Evolutionary conservation across 2,113 vertebrate genomes (phyloP).

Genomic region (Piaya cayana): DNA sequence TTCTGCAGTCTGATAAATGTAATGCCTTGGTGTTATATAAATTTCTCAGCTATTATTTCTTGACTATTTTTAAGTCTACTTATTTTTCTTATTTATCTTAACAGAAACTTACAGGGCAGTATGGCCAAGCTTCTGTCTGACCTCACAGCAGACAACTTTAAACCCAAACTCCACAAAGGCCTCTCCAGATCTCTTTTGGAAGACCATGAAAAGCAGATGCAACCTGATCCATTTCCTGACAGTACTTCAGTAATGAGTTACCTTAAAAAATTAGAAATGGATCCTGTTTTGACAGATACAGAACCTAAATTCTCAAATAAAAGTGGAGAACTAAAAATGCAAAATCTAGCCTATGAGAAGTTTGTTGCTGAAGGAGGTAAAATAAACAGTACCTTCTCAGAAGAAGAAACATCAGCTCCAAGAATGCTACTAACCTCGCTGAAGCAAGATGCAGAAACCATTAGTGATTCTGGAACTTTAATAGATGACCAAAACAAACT

Average conservation of each 20-base stretch:
- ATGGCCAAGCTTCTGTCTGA: constrained; percentile 78
- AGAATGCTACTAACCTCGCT: neutral
- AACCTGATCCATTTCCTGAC: constrained; percentile 46
- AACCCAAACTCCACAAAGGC: constrained; percentile 60
- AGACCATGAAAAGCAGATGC: constrained; percentile 77
- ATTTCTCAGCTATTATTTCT: neutral
- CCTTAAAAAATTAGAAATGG: constrained; percentile 77
- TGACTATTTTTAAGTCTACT: neutral
- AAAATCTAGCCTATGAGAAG: constrained; percentile 1
- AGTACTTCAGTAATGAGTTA: constrained; percentile 78
- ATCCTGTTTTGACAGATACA: neutral
- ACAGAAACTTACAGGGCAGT: constrained; percentile 81
- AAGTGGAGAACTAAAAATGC: neutral
- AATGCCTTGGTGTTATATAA: neutral
- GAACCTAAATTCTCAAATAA: neutral
- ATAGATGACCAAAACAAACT: constrained; percentile 49
- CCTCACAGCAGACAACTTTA: constrained; percentile 66
- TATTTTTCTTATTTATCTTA: constrained; percentile 41
- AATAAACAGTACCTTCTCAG: neutral
- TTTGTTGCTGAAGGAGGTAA: constrained; percentile 6
- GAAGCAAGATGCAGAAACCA: constrained; percentile 36
- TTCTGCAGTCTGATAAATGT: neutral
- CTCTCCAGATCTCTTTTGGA: constrained; percentile 79
- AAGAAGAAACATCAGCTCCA: neutral
- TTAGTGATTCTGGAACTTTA: constrained; percentile 56